phyloP scores from a whole-genome alignment of 2,113 vertebrate species.

The Tor tambroides region DNA sequence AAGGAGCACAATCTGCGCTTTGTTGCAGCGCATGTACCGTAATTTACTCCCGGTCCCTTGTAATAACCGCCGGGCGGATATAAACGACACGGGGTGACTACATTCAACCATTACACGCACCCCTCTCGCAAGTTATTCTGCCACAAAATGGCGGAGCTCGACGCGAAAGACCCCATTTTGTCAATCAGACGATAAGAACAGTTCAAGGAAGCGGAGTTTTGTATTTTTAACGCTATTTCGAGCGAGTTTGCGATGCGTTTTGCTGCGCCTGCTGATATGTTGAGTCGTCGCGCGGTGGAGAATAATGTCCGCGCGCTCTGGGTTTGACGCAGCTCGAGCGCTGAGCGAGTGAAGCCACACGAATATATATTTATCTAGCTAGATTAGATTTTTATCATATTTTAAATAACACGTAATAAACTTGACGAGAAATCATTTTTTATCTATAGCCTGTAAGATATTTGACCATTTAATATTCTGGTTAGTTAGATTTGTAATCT shows the following conservation, averaged over 20 bases:
- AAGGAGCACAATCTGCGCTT: slow-evolving; percentile 11
- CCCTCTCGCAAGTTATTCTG: slow-evolving; percentile 79
- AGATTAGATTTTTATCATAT: background rate
- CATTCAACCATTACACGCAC: slow-evolving; percentile 94
- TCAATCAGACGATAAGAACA: slow-evolving; percentile 70
- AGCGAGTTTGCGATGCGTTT: background rate
- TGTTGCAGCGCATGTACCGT: slow-evolving; percentile 51
- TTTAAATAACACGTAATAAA: background rate
- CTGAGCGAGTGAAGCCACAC: background rate
- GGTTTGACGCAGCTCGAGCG: background rate
- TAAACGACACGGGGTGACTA: slow-evolving; percentile 90
- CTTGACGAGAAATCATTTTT: background rate
- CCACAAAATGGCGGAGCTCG: slow-evolving; percentile 99
- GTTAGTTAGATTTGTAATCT: background rate
- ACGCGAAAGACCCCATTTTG: slow-evolving; percentile 94
- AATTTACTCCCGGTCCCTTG: slow-evolving; percentile 85
- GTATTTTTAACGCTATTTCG: background rate
- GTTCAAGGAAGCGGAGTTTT: background rate
- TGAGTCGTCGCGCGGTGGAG: slow-evolving; percentile 26
- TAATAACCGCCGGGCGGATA: slow-evolving; percentile 84
- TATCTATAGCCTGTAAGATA: background rate
- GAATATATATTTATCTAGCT: background rate
- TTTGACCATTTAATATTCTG: background rate
- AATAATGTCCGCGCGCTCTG: slow-evolving; percentile 27
- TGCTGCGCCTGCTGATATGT: background rate